phyloP scores from a whole-genome alignment of 1,140 invertebrate genomes.

The Pentalonia nigronervosa region DNA sequence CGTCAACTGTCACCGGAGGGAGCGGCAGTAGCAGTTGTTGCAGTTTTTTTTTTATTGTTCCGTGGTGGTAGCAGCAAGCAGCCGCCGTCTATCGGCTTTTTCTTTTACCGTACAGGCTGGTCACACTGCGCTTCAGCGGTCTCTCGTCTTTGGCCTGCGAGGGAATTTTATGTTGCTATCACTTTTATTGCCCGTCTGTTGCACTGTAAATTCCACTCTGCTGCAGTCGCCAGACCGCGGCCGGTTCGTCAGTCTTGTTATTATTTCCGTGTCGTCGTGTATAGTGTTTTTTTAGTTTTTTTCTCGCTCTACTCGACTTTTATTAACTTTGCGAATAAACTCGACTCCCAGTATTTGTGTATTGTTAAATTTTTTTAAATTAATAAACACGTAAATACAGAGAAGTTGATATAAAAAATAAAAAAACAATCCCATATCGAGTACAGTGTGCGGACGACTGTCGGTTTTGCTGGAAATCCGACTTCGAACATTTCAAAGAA shows the following conservation, averaged over 20 bases:
- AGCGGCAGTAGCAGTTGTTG: too few species aligned
- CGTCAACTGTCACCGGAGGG: too few species aligned
- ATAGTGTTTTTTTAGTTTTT: background rate
- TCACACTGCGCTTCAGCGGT: background rate
- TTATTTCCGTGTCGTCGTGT: background rate
- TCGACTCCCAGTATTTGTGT: background rate
- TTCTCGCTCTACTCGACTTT: background rate
- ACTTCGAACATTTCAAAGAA: slow-evolving; percentile 22
- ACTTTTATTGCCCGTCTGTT: slow-evolving; percentile 43
- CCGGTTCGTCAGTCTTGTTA: slow-evolving; percentile 23
- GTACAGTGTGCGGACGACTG: background rate
- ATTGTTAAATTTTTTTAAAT: background rate
- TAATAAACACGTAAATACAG: background rate
- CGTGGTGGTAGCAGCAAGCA: too few species aligned
- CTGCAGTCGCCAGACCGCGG: background rate
- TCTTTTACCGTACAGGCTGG: background rate
- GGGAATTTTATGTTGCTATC: slow-evolving; percentile 21
- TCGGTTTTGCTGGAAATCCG: background rate
- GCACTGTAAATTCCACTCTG: slow-evolving; percentile 37
- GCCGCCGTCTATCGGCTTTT: background rate
- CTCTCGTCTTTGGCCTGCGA: too few species aligned
- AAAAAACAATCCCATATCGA: background rate
- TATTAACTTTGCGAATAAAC: background rate
- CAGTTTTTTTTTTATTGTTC: too few species aligned
- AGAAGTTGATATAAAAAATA: background rate